Evolutionary conservation across 1,140 invertebrate species (phyloP).

Genomic region (Drosophila pachea): DNA sequence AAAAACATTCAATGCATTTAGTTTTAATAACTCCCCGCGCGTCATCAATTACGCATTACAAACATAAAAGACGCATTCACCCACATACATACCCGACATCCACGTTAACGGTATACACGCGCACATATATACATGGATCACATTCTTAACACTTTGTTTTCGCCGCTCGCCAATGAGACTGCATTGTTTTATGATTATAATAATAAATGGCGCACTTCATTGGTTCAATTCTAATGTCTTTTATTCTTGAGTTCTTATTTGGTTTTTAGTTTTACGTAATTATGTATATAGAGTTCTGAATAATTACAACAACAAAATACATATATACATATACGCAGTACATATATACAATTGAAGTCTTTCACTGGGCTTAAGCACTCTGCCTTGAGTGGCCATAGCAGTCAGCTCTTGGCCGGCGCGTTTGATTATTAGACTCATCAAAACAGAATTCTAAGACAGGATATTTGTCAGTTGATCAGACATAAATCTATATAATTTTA

Average conservation of each 20-base stretch:
- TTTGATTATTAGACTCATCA: too few species aligned
- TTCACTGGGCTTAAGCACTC: not conserved
- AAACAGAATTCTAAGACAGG: too few species aligned
- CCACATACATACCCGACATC: not conserved
- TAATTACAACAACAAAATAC: not conserved
- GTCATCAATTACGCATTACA: not conserved
- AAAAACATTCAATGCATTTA: slow-evolving; percentile 38
- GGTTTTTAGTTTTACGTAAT: not conserved
- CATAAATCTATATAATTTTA: too few species aligned
- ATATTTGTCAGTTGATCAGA: too few species aligned
- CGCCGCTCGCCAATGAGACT: slow-evolving; percentile 13
- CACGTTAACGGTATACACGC: not conserved
- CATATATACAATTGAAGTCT: not conserved
- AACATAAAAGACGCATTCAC: not conserved
- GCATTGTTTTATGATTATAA: slow-evolving; percentile 28
- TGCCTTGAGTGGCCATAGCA: not conserved
- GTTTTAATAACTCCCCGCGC: slow-evolving; percentile 17
- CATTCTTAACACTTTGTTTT: slow-evolving; percentile 1
- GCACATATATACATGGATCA: not conserved
- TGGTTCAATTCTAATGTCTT: slow-evolving; percentile 1
- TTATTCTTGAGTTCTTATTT: not conserved
- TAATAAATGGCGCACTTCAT: slow-evolving; percentile 11
- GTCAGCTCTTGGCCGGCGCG: not conserved
- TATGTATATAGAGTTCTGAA: not conserved
- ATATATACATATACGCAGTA: not conserved